These are phyloP conservation scores for Mimachlamys varia DNA, from an alignment of 2,888 invertebrate species.

Conservation along the genomic window DNA sequence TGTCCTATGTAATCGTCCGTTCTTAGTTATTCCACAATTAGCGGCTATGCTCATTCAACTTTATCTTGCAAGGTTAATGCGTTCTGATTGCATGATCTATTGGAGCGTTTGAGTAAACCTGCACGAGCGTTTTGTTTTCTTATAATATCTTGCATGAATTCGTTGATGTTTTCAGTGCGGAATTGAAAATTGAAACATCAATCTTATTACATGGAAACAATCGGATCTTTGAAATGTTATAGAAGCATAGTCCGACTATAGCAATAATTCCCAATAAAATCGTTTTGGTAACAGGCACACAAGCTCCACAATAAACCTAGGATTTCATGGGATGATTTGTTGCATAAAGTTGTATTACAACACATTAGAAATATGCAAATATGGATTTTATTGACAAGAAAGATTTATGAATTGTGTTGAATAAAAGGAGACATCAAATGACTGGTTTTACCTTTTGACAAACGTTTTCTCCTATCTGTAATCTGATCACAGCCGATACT, in stretches of 20 bases:
- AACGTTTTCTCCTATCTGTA: background rate
- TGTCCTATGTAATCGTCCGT: no score
- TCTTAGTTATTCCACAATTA: no score
- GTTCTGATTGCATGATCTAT: no score
- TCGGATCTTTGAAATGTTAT: background rate
- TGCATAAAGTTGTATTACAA: slow-evolving; percentile 7
- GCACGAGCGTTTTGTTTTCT: no score
- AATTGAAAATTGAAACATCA: no score
- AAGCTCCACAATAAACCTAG: background rate
- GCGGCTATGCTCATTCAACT: no score
- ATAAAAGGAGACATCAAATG: background rate
- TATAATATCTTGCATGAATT: no score
- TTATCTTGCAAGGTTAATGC: no score
- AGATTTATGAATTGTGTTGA: background rate
- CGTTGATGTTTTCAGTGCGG: no score
- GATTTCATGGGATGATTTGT: background rate
- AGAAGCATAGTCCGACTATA: background rate
- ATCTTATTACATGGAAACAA: background rate
- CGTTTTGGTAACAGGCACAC: background rate
- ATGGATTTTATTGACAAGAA: slow-evolving; percentile 14
- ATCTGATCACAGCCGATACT: background rate
- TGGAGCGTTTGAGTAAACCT: no score
- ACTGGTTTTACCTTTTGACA: slow-evolving; percentile 2
- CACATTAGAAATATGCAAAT: background rate
- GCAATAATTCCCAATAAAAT: background rate